Evolutionary conservation across 1,140 invertebrate species (phyloP).

Genomic region (Cydia pomonella): DNA sequence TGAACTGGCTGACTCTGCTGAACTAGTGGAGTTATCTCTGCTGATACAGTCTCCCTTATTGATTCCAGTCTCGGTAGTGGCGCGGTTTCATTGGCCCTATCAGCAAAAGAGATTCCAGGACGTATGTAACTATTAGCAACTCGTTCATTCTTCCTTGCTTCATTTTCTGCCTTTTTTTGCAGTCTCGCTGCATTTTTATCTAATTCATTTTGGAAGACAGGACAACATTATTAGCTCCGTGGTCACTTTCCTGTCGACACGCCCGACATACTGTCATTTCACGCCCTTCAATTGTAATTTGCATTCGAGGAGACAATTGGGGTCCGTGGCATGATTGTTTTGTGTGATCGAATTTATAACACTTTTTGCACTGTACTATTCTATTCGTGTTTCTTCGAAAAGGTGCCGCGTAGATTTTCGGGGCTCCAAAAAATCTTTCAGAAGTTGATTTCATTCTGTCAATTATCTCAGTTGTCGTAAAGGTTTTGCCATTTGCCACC

Average conservation of each 20-base stretch:
- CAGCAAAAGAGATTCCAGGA: slow-evolving; percentile 4
- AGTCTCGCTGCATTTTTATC: background rate
- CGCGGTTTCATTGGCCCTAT: background rate
- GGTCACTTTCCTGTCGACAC: slow-evolving; percentile 7
- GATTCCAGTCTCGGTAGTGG: background rate
- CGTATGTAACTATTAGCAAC: background rate
- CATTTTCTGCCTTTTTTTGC: background rate
- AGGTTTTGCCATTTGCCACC: background rate
- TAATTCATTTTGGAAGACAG: slow-evolving; percentile 1
- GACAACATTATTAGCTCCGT: slow-evolving; percentile 1
- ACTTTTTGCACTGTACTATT: slow-evolving; percentile 14
- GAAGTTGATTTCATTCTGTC: background rate
- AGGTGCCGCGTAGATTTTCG: background rate
- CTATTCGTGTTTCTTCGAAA: background rate
- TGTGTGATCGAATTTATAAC: slow-evolving; percentile 5
- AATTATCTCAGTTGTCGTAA: background rate
- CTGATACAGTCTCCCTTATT: too few relatives aligned
- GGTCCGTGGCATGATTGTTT: slow-evolving; percentile 14
- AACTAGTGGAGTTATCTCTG: too few relatives aligned
- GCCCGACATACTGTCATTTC: slow-evolving; percentile 7
- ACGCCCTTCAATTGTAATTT: background rate
- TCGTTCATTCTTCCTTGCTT: background rate
- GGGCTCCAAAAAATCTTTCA: slow-evolving; percentile 13
- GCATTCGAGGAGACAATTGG: background rate
- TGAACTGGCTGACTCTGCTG: too few relatives aligned